A percentile compares a stretch with the other conserved stretches of the same genome.
These are phyloP conservation scores for Myoxocephalus aenaeus DNA, from an alignment of 2,797 vertebrate genomes.

Conservation along the genomic window DNA sequence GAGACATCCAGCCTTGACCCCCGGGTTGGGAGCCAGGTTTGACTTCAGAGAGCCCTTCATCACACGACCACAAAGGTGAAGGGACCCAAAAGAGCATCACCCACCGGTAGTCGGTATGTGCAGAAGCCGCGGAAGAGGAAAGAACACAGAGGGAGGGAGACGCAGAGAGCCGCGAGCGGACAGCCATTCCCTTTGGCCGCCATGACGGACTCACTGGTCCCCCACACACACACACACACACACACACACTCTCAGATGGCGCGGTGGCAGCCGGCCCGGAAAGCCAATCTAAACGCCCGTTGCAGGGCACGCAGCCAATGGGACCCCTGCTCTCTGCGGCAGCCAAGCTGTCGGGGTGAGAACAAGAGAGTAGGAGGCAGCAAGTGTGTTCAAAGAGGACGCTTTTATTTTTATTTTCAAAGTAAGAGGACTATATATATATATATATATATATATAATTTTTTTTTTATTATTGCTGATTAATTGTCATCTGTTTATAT, in stretches of 20 bases:
- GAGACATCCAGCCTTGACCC: not conserved
- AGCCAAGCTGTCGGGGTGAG: conserved; percentile 71
- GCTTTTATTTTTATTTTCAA: conserved; percentile 4
- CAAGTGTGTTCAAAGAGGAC: conserved; percentile 1
- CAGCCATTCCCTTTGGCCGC: conserved; percentile 22
- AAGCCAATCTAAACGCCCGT: conserved; percentile 65
- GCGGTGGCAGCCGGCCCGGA: conserved; percentile 56
- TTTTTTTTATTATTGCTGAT: not conserved
- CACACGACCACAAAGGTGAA: not conserved
- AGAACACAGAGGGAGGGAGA: conserved; percentile 8
- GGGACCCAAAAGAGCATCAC: not conserved
- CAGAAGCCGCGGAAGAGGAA: not conserved
- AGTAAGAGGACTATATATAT: not conserved
- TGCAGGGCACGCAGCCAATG: conserved; percentile 66
- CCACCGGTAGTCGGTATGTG: not conserved
- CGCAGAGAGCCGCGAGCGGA: not conserved
- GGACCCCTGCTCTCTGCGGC: conserved; percentile 66
- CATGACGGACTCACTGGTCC: conserved; percentile 29
- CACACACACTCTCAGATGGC: conserved; percentile 55
- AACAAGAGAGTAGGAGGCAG: conserved; percentile 58
- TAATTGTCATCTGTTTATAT: not conserved
- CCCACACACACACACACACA: conserved; percentile 17
- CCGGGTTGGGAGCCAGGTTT: not conserved
- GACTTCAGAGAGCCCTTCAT: conserved; percentile 5
- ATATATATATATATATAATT: too few species aligned